Evolutionary conservation across 1,140 invertebrate genomes (phyloP).

Genomic region (Danaus melanippus): DNA sequence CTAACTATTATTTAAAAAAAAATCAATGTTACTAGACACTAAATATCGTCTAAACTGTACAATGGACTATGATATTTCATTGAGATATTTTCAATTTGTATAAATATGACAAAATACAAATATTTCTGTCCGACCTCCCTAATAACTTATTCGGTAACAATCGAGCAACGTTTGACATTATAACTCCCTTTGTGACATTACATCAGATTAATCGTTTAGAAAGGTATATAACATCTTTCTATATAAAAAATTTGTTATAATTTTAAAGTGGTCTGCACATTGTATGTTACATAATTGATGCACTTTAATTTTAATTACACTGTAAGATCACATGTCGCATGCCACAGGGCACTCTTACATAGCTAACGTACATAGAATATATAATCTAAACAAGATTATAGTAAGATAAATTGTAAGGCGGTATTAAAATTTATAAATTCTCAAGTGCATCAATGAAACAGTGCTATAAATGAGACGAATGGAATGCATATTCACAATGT

Average conservation of each 20-base stretch:
- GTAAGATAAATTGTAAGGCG: too few relatives aligned
- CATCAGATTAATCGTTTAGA: constrained; percentile 34
- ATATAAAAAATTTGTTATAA: constrained; percentile 25
- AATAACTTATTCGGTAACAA: constrained; percentile 65
- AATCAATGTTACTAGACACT: constrained; percentile 52
- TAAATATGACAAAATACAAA: constrained; percentile 71
- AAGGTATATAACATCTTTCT: constrained; percentile 35
- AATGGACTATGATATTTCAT: constrained; percentile 69
- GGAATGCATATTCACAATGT: constrained; percentile 66
- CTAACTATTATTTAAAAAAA: constrained; percentile 63
- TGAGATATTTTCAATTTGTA: constrained; percentile 65
- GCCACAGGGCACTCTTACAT: constrained; percentile 11
- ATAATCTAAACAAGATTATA: too few relatives aligned
- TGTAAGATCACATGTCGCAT: constrained; percentile 12
- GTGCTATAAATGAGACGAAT: constrained; percentile 52
- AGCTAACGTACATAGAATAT: constrained; percentile 3
- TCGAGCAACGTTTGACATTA: constrained; percentile 57
- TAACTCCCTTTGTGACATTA: constrained; percentile 63
- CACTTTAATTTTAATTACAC: constrained; percentile 19
- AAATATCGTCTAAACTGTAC: constrained; percentile 66
- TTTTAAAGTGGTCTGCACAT: constrained; percentile 36
- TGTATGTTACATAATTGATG: constrained; percentile 29
- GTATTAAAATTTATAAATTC: too few relatives aligned
- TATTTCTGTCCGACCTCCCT: constrained; percentile 56
- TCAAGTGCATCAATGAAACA: constrained; percentile 55